A percentile compares a stretch with the other conserved stretches of the same genome.
These are phyloP conservation scores for Notamacropus eugenii DNA, from an alignment of 2,797 vertebrate species.

Conservation along the genomic window DNA sequence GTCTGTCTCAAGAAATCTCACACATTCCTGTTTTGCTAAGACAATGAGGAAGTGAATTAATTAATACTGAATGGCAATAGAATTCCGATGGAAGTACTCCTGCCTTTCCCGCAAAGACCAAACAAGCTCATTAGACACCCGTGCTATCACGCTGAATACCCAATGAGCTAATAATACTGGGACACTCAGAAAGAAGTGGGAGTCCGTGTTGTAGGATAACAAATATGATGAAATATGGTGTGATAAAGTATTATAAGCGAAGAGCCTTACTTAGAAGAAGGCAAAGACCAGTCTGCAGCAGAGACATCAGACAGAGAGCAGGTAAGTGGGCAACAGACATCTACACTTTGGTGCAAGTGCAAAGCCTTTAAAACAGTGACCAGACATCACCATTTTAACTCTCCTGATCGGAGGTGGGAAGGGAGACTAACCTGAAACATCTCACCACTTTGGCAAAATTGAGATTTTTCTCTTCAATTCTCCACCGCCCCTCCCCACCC, in stretches of 20 bases:
- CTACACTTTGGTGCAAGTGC: background rate
- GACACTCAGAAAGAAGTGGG: slow-evolving; percentile 81
- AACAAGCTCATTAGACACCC: slow-evolving; percentile 83
- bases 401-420: slow-evolving; percentile 35
- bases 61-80: slow-evolving; percentile 82
- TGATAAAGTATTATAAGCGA: slow-evolving; percentile 72
- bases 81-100: slow-evolving; percentile 80
- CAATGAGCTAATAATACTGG: slow-evolving; percentile 83
- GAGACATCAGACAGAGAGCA: slow-evolving; percentile 55
- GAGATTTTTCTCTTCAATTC: slow-evolving; percentile 9
- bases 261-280: slow-evolving; percentile 71
- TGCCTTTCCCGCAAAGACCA: slow-evolving; percentile 75
- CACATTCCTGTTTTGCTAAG: slow-evolving; percentile 70
- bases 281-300: slow-evolving; percentile 62
- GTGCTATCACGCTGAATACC: slow-evolving; percentile 82
- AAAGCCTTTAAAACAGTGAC: slow-evolving; percentile 48
- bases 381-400: slow-evolving; percentile 64
- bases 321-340: background rate
- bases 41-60: slow-evolving; percentile 83
- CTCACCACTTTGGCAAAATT: slow-evolving; percentile 30
- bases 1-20: slow-evolving; percentile 66
- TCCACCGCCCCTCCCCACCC: background rate
- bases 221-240: slow-evolving; percentile 77
- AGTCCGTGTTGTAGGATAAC: slow-evolving; percentile 72
- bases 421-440: slow-evolving; percentile 32